phyloP scores from a whole-genome alignment of 2,888 invertebrate species.

The Leuctra nigra region DNA sequence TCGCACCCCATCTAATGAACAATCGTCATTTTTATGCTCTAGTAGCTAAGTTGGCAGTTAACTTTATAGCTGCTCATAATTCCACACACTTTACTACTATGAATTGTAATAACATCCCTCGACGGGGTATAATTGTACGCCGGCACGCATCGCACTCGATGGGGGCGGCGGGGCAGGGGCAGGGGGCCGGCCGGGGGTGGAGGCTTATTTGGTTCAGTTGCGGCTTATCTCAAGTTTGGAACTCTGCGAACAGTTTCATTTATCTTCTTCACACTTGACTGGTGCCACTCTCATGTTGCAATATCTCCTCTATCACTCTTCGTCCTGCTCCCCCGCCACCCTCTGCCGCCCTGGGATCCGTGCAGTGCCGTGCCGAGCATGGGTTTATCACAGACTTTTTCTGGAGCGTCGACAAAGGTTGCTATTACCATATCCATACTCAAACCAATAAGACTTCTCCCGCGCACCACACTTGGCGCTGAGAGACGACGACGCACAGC shows the following conservation, averaged over 20 bases:
- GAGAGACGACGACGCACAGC: too few species aligned
- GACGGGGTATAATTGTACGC: conserved; percentile 1
- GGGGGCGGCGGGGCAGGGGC: not conserved
- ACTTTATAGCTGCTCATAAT: conserved; percentile 4
- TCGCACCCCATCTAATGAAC: too few species aligned
- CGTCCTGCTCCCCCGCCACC: conserved; percentile 12
- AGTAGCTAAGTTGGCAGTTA: conserved; percentile 10
- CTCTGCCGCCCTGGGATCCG: not conserved
- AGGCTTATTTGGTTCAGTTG: conserved; percentile 13
- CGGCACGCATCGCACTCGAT: conserved; percentile 7
- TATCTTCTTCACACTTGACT: conserved; percentile 29
- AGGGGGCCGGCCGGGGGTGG: not conserved
- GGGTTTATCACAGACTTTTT: conserved; percentile 13
- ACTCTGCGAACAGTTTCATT: conserved; percentile 24
- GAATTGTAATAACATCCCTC: conserved; percentile 7
- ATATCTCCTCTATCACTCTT: conserved; percentile 22
- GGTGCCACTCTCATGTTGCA: conserved; percentile 27
- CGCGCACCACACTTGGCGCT: not conserved
- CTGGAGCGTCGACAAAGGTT: not conserved
- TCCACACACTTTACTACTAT: not conserved
- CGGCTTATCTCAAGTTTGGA: conserved; percentile 27
- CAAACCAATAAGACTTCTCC: not conserved
- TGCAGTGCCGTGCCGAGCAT: conserved; percentile 3
- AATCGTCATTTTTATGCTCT: not conserved
- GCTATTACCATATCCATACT: conserved; percentile 17